Conservation (phyloP, 2,888 invertebrate species). For the Troglohyphantes excavatus region DNA sequence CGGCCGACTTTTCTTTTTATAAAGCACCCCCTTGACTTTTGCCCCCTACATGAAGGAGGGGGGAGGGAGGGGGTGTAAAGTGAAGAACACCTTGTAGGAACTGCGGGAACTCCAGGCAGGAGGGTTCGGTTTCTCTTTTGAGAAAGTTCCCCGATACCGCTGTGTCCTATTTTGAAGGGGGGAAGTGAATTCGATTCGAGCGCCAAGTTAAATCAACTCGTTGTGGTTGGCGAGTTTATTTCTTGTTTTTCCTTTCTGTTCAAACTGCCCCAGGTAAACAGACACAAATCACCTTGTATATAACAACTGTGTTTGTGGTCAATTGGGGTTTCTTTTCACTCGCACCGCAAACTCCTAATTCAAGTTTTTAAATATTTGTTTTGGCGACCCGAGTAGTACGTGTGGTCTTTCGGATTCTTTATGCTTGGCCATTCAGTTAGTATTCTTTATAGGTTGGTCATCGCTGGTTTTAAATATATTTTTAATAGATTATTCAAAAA, state of each 20-base stretch:
- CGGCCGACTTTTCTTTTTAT: no score
- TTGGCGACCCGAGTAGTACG: neutral
- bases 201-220: neutral
- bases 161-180: neutral
- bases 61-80: conserved; percentile 25
- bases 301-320: neutral
- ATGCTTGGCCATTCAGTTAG: no score
- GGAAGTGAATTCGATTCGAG: neutral
- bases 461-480: no score
- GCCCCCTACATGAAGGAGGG: neutral
- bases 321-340: neutral
- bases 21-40: no score
- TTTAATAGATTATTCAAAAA: no score
- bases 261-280: neutral
- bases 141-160: neutral
- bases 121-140: conserved; percentile 25
- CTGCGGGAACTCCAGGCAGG: conserved; percentile 46
- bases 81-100: conserved; percentile 65
- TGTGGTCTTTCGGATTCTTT: no score
- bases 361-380: neutral
- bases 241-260: neutral
- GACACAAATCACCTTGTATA: neutral
- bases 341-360: neutral
- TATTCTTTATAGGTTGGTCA: no score
- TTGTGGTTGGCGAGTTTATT: conserved; percentile 1